These are phyloP conservation scores for Coregonus clupeaformis DNA, from an alignment of 2,113 vertebrate genomes.

Conservation along the genomic window DNA sequence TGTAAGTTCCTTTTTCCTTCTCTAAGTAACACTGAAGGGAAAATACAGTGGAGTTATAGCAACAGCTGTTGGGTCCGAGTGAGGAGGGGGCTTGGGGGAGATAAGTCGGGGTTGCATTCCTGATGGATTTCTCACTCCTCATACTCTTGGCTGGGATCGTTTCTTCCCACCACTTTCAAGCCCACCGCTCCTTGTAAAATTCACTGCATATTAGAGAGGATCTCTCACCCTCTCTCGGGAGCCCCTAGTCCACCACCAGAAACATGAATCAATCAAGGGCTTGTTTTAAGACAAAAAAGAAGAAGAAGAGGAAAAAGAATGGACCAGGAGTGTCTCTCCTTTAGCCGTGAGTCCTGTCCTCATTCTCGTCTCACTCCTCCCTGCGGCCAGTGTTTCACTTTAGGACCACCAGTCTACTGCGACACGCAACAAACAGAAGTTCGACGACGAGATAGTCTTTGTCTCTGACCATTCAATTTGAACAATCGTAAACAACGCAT, in stretches of 20 bases:
- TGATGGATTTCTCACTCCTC: constrained; percentile 80
- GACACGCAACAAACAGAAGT: no score
- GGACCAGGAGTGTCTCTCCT: constrained; percentile 5
- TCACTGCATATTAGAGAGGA: constrained; percentile 76
- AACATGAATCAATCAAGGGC: constrained; percentile 68
- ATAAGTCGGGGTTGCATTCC: constrained; percentile 76
- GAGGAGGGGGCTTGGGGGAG: constrained; percentile 21
- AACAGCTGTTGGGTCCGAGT: constrained; percentile 81
- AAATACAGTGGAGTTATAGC: constrained; percentile 64
- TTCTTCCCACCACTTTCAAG: constrained; percentile 87
- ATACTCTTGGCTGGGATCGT: constrained; percentile 75
- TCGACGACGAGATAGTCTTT: no score
- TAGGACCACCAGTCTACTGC: no score
- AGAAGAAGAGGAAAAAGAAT: constrained; percentile 16
- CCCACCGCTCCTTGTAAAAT: constrained; percentile 78
- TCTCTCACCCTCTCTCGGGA: constrained; percentile 73
- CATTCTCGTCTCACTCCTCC: neutral
- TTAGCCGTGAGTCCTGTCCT: neutral
- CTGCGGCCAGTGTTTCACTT: neutral
- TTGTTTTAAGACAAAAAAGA: constrained; percentile 18
- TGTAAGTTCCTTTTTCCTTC: constrained; percentile 21
- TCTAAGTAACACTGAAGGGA: constrained; percentile 45
- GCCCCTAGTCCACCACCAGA: constrained; percentile 60
- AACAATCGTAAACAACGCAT: no score
- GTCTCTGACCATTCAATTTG: no score